A percentile compares a stretch with the other conserved stretches of the same genome.
Conservation (phyloP, 1,140 invertebrate genomes). For the Cyclina sinensis region DNA sequence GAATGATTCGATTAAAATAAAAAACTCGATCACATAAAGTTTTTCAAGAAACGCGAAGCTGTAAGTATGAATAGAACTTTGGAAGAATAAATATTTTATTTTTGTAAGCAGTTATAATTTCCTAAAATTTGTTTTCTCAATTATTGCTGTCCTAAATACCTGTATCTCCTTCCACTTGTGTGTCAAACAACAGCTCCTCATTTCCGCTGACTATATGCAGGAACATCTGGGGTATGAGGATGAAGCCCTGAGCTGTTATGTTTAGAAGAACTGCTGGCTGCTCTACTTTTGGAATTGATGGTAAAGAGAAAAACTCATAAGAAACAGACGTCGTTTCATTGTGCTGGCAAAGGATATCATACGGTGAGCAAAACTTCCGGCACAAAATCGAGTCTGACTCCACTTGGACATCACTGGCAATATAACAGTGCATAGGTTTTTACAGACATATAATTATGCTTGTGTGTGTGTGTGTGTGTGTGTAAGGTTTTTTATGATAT, state of each 20-base stretch:
- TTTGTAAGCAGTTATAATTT: no score
- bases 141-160: conserved; percentile 65
- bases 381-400: conserved; percentile 82
- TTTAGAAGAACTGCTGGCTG: conserved; percentile 77
- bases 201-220: conserved; percentile 80
- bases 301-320: conserved; percentile 84
- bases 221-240: conserved; percentile 78
- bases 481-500: no score
- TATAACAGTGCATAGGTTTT: background rate
- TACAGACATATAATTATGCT: no score
- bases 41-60: no score
- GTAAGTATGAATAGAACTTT: no score
- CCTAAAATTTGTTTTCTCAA: no score
- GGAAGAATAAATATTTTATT: no score
- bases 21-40: no score
- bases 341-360: conserved; percentile 81
- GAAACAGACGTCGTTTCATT: conserved; percentile 85
- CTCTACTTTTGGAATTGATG: conserved; percentile 76
- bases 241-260: conserved; percentile 78
- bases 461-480: no score
- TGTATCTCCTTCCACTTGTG: conserved; percentile 73
- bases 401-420: conserved; percentile 67
- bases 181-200: conserved; percentile 78
- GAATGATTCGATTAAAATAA: no score
- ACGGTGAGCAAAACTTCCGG: conserved; percentile 74